A percentile compares a stretch with the other conserved stretches of the same genome.
These are phyloP conservation scores for Platanista minor DNA, from an alignment of 2,113 vertebrate genomes.

Conservation along the genomic window DNA sequence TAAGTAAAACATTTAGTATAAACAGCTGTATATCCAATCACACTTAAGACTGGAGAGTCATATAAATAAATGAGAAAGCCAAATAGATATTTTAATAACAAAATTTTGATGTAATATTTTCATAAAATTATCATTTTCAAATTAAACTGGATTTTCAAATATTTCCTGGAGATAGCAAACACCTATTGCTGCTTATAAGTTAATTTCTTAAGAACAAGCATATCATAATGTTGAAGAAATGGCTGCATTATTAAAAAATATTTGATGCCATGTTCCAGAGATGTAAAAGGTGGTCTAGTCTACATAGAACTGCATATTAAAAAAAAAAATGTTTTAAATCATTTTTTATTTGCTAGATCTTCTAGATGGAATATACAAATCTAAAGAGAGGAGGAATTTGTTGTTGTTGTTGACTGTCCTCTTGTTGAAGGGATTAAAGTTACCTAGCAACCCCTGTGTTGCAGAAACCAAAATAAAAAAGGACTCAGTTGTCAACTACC, in stretches of 20 bases:
- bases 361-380: background rate
- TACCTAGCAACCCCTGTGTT: slow-evolving; percentile 41
- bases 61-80: background rate
- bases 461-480: slow-evolving; percentile 37
- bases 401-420: background rate
- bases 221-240: background rate
- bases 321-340: background rate
- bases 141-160: background rate
- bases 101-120: background rate
- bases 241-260: background rate
- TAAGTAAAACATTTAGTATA: background rate
- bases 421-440: slow-evolving; percentile 38
- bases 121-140: background rate
- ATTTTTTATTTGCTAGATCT: background rate
- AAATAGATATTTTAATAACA: background rate
- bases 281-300: background rate
- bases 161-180: background rate
- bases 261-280: background rate
- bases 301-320: background rate
- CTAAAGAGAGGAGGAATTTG: background rate
- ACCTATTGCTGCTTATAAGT: background rate
- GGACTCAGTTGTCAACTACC: background rate
- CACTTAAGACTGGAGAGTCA: background rate
- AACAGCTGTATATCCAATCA: background rate
- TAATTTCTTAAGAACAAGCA: background rate